These are phyloP conservation scores for Eublepharis macularius DNA, from an alignment of 2,113 vertebrate species.

Conservation along the genomic window DNA sequence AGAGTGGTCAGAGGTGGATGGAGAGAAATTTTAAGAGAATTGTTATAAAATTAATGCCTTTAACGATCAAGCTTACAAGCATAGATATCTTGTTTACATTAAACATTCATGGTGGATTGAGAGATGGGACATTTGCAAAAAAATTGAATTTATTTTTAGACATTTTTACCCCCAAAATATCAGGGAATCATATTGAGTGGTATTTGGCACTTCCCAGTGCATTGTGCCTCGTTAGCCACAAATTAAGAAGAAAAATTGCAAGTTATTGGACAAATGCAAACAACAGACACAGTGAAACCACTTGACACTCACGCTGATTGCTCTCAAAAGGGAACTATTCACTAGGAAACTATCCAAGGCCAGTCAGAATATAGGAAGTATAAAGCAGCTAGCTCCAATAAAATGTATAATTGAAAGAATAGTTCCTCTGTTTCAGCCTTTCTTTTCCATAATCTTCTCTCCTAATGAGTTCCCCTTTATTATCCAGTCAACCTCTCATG, in stretches of 20 bases:
- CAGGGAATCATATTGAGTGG: neutral
- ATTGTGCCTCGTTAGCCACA: neutral
- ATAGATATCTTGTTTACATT: too few species aligned
- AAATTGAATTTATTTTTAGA: neutral
- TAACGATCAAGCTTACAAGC: too few species aligned
- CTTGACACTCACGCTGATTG: neutral
- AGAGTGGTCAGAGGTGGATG: too few species aligned
- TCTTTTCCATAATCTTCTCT: too few species aligned
- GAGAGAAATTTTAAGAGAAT: too few species aligned
- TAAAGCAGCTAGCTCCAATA: neutral
- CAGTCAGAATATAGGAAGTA: neutral
- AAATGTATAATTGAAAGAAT: neutral
- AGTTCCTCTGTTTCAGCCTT: too few species aligned
- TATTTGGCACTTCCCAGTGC: neutral
- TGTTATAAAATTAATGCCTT: neutral
- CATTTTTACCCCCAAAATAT: neutral
- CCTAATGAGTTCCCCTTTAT: too few species aligned
- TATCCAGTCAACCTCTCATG: too few species aligned
- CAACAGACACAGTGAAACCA: neutral
- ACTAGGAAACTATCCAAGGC: neutral
- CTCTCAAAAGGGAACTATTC: neutral
- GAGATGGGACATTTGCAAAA: neutral
- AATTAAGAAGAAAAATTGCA: neutral
- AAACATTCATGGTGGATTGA: too few species aligned
- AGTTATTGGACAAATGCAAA: neutral